phyloP scores from a whole-genome alignment of 2,888 invertebrate genomes.

The Nymphalis urticae region DNA sequence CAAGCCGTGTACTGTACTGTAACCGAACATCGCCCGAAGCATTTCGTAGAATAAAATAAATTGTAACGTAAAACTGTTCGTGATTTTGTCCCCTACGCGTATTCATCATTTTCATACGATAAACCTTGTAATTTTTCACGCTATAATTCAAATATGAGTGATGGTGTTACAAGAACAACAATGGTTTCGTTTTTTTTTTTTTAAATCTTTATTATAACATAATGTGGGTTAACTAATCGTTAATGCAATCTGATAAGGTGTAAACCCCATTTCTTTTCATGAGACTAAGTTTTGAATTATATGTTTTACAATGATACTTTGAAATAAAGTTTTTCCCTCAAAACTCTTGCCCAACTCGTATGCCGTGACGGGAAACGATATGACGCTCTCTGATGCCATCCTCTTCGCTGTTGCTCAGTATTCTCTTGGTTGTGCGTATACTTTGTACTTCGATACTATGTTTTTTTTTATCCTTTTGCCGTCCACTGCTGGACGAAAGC shows the following conservation, averaged over 20 bases:
- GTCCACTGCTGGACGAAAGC: too few relatives aligned
- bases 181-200: slow-evolving; percentile 8
- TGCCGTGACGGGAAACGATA: too few relatives aligned
- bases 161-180: slow-evolving; percentile 43
- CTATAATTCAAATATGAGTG: slow-evolving; percentile 54
- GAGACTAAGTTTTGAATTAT: too few relatives aligned
- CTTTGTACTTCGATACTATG: too few relatives aligned
- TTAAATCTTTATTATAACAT: neutral
- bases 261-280: neutral
- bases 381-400: too few relatives aligned
- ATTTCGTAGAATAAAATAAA: slow-evolving; percentile 52
- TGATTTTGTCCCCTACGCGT: slow-evolving; percentile 42
- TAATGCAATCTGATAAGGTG: slow-evolving; percentile 1
- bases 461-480: too few relatives aligned
- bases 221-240: slow-evolving; percentile 5
- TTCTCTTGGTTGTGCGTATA: too few relatives aligned
- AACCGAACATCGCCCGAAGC: slow-evolving; percentile 32
- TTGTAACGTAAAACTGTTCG: slow-evolving; percentile 45
- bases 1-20: slow-evolving; percentile 9
- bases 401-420: too few relatives aligned
- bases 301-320: too few relatives aligned
- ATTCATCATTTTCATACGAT: slow-evolving; percentile 61
- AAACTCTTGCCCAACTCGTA: too few relatives aligned
- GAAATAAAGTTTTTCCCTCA: too few relatives aligned
- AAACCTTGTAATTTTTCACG: slow-evolving; percentile 48